These are phyloP conservation scores for Trichacis sp. DNA, from an alignment of 2,888 invertebrate genomes.

Conservation along the genomic window DNA sequence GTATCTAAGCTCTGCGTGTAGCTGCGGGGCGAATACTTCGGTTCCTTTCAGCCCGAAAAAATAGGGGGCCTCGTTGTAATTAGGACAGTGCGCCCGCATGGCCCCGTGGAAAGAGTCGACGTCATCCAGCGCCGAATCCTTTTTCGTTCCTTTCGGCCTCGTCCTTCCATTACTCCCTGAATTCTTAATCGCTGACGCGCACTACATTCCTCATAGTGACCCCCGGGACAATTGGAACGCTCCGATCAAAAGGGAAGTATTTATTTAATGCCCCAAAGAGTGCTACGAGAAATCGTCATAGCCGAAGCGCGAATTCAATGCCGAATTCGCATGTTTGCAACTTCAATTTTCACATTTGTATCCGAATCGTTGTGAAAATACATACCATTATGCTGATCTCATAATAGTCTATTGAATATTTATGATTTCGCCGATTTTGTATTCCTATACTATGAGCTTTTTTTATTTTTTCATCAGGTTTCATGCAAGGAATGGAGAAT, in stretches of 20 bases:
- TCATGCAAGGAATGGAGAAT: too few species aligned
- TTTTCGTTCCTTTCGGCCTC: conserved; percentile 40
- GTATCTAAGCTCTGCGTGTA: conserved; percentile 44
- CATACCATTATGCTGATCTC: too few species aligned
- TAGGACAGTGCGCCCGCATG: conserved; percentile 69
- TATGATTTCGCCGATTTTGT: too few species aligned
- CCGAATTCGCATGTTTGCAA: conserved; percentile 25
- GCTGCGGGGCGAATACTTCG: conserved; percentile 62
- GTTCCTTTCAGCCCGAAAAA: conserved; percentile 61
- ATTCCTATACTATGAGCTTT: too few species aligned
- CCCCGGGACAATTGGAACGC: conserved; percentile 61
- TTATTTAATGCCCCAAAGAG: too few species aligned
- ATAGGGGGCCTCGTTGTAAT: conserved; percentile 66
- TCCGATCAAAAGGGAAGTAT: too few species aligned
- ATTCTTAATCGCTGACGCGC: conserved; percentile 56
- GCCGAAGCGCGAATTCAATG: conserved; percentile 40
- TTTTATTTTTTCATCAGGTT: too few species aligned
- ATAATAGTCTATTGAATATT: too few species aligned
- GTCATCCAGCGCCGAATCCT: conserved; percentile 44
- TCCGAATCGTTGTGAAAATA: too few species aligned
- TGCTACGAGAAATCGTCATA: too few species aligned
- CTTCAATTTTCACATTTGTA: too few species aligned
- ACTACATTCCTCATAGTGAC: conserved; percentile 62
- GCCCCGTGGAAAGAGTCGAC: conserved; percentile 50
- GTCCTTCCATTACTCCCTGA: conserved; percentile 46